phyloP scores from a whole-genome alignment of 2,797 vertebrate species.

The Emydoidea blandingii region DNA sequence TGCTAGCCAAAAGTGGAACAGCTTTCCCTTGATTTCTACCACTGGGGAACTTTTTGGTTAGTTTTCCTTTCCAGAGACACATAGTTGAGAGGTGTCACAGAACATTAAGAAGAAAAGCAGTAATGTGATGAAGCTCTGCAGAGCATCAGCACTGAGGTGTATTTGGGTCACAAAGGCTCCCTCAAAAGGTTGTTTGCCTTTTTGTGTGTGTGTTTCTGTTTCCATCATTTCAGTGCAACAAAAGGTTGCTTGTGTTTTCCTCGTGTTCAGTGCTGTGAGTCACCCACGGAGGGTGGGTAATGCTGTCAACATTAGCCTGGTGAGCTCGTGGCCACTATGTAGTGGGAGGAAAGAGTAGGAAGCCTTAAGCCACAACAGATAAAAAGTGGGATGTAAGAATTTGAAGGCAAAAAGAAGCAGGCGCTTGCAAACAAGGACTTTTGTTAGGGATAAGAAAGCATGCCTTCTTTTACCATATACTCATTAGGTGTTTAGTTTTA shows the following conservation, averaged over 20 bases:
- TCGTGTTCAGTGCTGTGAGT: conserved; percentile 7
- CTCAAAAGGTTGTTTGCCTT: conserved; percentile 19
- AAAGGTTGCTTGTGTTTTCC: conserved; percentile 23
- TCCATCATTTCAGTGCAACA: conserved; percentile 32
- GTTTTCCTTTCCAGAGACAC: not conserved
- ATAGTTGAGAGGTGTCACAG: conserved; percentile 8
- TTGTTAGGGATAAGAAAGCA: conserved; percentile 25
- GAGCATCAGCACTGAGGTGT: not conserved
- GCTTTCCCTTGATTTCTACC: not conserved
- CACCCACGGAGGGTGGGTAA: not conserved
- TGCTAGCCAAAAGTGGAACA: not conserved
- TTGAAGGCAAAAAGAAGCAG: conserved; percentile 7
- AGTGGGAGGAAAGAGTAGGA: conserved; percentile 54
- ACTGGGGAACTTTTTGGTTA: conserved; percentile 2
- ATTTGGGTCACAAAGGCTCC: not conserved
- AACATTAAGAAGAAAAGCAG: conserved; percentile 28
- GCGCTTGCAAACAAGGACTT: not conserved
- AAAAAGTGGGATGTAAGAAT: conserved; percentile 71
- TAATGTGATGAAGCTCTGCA: conserved; percentile 36
- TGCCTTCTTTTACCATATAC: not conserved
- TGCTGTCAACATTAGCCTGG: conserved; percentile 31
- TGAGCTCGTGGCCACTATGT: conserved; percentile 13
- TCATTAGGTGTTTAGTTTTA: not conserved
- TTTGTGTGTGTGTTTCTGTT: not conserved
- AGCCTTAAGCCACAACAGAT: conserved; percentile 68